phyloP scores from a whole-genome alignment of 2,888 invertebrate genomes.

The Steinernema carpocapsae region DNA sequence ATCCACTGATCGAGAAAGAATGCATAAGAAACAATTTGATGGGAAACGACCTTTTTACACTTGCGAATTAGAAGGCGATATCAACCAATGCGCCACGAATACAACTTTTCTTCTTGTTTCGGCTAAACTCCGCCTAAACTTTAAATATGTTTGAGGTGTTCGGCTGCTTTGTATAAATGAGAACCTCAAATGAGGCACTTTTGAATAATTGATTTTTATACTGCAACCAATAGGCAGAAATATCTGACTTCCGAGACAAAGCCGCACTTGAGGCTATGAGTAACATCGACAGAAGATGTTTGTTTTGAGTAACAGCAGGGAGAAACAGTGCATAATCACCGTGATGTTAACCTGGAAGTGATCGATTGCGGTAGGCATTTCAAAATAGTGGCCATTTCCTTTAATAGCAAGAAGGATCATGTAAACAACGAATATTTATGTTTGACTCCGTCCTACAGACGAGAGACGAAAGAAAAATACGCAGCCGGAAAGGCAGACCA shows the following conservation, averaged over 20 bases:
- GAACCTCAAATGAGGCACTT: too few relatives aligned
- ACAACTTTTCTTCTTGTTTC: too few relatives aligned
- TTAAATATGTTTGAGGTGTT: too few relatives aligned
- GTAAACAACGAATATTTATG: neutral
- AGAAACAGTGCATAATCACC: neutral
- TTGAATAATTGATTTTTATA: too few relatives aligned
- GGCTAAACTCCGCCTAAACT: too few relatives aligned
- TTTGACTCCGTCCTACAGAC: neutral
- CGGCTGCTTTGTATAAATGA: too few relatives aligned
- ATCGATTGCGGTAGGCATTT: neutral
- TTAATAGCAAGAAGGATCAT: too few relatives aligned
- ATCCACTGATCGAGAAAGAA: neutral
- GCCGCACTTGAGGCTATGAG: too few relatives aligned
- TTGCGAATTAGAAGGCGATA: neutral
- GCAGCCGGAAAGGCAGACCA: neutral
- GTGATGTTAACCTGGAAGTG: neutral
- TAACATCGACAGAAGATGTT: neutral
- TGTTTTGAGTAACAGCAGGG: neutral
- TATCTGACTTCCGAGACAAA: too few relatives aligned
- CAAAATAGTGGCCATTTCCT: too few relatives aligned
- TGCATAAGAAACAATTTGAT: constrained; percentile 29
- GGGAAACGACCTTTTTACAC: constrained; percentile 26
- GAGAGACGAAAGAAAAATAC: neutral
- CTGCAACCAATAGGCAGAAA: too few relatives aligned
- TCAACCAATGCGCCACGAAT: too few relatives aligned